Conservation (phyloP, 2,888 invertebrate genomes). For the Blastobasis adustella region DNA sequence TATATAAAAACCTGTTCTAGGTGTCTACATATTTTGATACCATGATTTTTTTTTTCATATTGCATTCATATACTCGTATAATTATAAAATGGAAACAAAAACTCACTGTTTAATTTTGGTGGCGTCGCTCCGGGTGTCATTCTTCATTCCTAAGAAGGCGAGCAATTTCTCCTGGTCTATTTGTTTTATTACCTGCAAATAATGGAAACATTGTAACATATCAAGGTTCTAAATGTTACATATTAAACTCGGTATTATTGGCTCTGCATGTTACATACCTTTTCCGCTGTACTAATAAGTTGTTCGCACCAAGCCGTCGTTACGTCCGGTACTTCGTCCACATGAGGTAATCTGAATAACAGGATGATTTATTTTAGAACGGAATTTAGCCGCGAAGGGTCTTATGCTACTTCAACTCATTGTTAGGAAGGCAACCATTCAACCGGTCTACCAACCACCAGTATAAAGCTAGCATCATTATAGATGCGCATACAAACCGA, state of each 20-base stretch:
- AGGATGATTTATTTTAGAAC: no score
- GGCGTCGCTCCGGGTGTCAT: slow-evolving; percentile 88
- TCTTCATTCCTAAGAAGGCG: slow-evolving; percentile 88
- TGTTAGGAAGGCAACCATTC: no score
- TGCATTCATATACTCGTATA: no score
- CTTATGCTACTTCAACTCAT: no score
- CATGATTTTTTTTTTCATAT: no score
- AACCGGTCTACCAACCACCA: no score
- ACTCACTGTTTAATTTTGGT: slow-evolving; percentile 86
- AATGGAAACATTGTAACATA: not conserved
- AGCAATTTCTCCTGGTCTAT: slow-evolving; percentile 87
- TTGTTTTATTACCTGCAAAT: slow-evolving; percentile 54
- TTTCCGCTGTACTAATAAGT: slow-evolving; percentile 74
- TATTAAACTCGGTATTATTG: not conserved
- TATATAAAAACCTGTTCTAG: no score
- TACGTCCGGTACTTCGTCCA: slow-evolving; percentile 55
- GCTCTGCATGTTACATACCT: slow-evolving; percentile 32
- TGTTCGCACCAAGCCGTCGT: slow-evolving; percentile 62
- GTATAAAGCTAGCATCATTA: no score
- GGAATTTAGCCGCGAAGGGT: no score
- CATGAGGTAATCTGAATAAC: slow-evolving; percentile 58
- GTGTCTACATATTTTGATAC: no score
- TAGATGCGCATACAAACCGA: no score
- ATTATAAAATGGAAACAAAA: slow-evolving; percentile 5
- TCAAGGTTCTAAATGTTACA: not conserved